Base-by-base conservation (phyloP, 2,888 invertebrate genomes). In the Athalia cordata region DNA sequence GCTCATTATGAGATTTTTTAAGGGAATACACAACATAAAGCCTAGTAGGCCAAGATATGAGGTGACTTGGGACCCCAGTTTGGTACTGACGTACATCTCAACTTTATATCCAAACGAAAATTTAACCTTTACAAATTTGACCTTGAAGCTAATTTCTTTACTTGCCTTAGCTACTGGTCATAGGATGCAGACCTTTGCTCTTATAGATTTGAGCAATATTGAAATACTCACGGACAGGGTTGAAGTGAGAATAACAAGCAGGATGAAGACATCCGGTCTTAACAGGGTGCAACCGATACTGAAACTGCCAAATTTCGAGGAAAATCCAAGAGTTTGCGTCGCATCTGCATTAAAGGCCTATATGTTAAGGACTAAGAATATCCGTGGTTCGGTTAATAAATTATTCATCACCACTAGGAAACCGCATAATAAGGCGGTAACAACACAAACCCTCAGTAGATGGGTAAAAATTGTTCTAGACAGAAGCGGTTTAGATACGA, bases 61-160 rank as follows among this genome's bases (percentile, higher is more conserved):
- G 52, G 47, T 43, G 7, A 85, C 79, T 0, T 87, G 87, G 86
- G 82, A 88, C 66, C 84, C 86, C 6, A 7, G 57, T 15, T 9
- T 49, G 45, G 74, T 75, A 0, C 74, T 80, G 15, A 43, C 50
- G 4, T 76, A 49, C 4, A 3, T 78, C 15, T 50, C 76, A 6
- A 62, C 61, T 9, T 49, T 78, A 2, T 61, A 62, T 61, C 74
- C 77, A 6, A 50, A 64, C 6, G 77, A 79, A 5, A 75, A 49
- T 45, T 61, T 79, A 7, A 47, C 65, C 15, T 47, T 84, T 8
- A 78, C 80, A 77, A 29, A 77, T 47, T 59, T 83, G 13, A 79
- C 82, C 8, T 80, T 80, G 47, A 85, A 85, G 78, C 67, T 83
- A 43, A 77, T 81, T 9, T 83, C 82, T 9, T 76, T 86, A n/a